Conservation (phyloP, 2,797 vertebrate genomes). For the Sternarchorhynchus goeldii region DNA sequence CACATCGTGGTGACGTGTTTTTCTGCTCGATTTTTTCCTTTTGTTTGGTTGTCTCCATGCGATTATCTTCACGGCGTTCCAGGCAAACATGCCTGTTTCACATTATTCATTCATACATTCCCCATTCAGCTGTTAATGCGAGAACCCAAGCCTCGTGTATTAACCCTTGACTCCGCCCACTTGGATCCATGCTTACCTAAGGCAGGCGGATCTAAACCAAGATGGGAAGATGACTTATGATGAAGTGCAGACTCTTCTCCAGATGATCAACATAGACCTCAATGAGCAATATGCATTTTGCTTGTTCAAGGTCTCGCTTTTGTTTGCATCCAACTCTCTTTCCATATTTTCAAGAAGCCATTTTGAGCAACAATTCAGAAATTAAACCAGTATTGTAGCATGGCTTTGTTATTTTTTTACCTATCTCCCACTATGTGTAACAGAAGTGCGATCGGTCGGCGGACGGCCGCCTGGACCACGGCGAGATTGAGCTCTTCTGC, state of each 20-base stretch:
- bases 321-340: neutral
- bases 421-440: neutral
- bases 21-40: too few relatives aligned
- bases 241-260: constrained; percentile 88
- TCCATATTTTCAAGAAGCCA: neutral
- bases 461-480: constrained; percentile 83
- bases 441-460: constrained; percentile 91
- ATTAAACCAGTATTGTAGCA: too few relatives aligned
- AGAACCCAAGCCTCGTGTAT: neutral
- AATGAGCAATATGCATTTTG: constrained; percentile 84
- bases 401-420: too few relatives aligned
- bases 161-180: constrained; percentile 77
- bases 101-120: neutral
- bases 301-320: constrained; percentile 86
- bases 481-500: constrained; percentile 91
- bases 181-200: constrained; percentile 90
- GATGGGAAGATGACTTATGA: constrained; percentile 94
- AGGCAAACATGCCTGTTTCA: neutral
- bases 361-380: too few relatives aligned
- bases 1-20: neutral
- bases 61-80: neutral
- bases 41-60: too few relatives aligned
- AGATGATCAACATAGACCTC: constrained; percentile 93
- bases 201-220: constrained; percentile 84
- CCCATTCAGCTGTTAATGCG: neutral